Conservation (phyloP, 2,797 vertebrate species). For the Furcifer pardalis region DNA sequence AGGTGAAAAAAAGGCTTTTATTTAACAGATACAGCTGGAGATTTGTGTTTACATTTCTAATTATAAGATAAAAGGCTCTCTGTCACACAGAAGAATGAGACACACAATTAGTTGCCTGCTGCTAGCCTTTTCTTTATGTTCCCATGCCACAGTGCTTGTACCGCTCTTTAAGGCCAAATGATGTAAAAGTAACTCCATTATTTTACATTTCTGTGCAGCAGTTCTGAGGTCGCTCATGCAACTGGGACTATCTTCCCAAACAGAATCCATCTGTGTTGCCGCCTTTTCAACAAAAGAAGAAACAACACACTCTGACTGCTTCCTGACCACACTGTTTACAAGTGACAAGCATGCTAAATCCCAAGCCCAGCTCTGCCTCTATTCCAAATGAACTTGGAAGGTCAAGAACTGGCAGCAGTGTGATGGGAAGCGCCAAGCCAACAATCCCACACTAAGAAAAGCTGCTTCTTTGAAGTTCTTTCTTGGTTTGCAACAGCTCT, state of each 20-base stretch:
- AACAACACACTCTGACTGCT: background rate
- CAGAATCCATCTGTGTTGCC: slow-evolving; percentile 20
- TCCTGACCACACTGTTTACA: background rate
- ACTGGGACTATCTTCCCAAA: background rate
- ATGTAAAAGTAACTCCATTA: slow-evolving; percentile 35
- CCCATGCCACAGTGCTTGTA: background rate
- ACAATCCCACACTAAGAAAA: background rate
- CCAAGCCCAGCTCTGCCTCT: background rate
- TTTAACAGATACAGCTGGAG: slow-evolving; percentile 39
- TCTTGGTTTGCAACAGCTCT: background rate
- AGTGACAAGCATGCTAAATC: slow-evolving; percentile 1
- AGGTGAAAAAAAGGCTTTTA: background rate
- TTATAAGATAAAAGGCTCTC: slow-evolving; percentile 38
- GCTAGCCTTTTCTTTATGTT: slow-evolving; percentile 41
- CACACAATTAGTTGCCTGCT: slow-evolving; percentile 14
- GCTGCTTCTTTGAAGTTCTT: background rate
- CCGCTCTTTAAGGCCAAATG: slow-evolving; percentile 23
- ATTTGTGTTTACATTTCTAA: background rate
- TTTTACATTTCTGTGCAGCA: rapidly evolving
- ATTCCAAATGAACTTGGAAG: background rate
- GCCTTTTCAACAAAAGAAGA: background rate
- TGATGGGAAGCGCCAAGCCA: background rate
- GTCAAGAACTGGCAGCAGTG: background rate
- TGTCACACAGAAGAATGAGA: slow-evolving; percentile 14
- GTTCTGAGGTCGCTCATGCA: rapidly evolving